Evolutionary conservation across 2,888 invertebrate species (phyloP).

Genomic region (Athalia circularis): DNA sequence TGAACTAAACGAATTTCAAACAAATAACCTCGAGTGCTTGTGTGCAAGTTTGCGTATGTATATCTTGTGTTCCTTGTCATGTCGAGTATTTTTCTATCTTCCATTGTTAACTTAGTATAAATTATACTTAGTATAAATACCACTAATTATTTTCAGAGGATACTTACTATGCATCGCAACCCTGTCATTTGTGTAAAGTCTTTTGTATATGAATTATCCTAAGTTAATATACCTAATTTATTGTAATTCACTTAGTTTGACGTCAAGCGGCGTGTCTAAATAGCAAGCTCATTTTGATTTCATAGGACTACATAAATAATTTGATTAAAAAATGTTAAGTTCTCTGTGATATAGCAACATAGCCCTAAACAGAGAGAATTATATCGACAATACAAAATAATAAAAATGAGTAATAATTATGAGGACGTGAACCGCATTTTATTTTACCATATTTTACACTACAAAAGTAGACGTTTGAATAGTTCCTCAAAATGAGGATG

Average conservation of each 20-base stretch:
- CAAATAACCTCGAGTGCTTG: slow-evolving; percentile 36
- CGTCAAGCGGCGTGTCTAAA: slow-evolving; percentile 27
- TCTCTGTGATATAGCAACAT: slow-evolving; percentile 71
- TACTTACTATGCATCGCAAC: slow-evolving; percentile 28
- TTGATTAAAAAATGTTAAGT: slow-evolving; percentile 56
- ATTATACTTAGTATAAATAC: slow-evolving; percentile 28
- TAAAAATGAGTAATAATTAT: slow-evolving; percentile 62
- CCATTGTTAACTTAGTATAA: slow-evolving; percentile 64
- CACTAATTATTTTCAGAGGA: slow-evolving; percentile 42
- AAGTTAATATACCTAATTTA: slow-evolving; percentile 67
- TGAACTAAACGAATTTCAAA: slow-evolving; percentile 31
- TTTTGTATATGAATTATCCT: slow-evolving; percentile 49
- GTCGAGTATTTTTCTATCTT: slow-evolving; percentile 69
- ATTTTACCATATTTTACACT: slow-evolving; percentile 15
- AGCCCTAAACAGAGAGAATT: slow-evolving; percentile 64
- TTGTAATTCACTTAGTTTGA: slow-evolving; percentile 50
- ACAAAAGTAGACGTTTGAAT: neutral
- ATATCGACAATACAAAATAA: slow-evolving; percentile 41
- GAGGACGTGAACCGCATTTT: slow-evolving; percentile 32
- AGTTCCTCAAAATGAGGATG: too few species aligned
- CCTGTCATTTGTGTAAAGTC: slow-evolving; percentile 36
- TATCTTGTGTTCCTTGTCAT: slow-evolving; percentile 65
- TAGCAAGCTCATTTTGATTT: slow-evolving; percentile 37
- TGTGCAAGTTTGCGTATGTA: slow-evolving; percentile 58
- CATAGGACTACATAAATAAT: slow-evolving; percentile 32